Conservation (phyloP, 2,113 vertebrate genomes). For the Eurystomus gularis region DNA sequence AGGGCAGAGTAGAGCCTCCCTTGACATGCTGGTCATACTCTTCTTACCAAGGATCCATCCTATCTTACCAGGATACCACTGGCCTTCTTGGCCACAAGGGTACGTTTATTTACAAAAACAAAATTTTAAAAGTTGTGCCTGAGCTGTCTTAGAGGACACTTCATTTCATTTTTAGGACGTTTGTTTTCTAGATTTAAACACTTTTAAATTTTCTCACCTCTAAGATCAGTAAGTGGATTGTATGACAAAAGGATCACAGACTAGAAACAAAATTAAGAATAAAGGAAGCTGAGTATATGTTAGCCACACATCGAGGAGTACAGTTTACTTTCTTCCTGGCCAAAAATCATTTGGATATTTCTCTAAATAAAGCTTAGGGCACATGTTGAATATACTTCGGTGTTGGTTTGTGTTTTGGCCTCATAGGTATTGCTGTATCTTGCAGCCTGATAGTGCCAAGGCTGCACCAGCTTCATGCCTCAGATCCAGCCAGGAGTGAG, state of each 20-base stretch:
- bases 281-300: neutral
- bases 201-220: neutral
- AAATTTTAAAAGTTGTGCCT: neutral
- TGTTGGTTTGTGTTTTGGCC: neutral
- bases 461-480: neutral
- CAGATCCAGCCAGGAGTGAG: neutral
- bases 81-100: too few relatives aligned
- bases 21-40: too few relatives aligned
- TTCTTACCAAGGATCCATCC: too few relatives aligned
- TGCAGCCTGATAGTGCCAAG: accelerated
- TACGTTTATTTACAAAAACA: neutral
- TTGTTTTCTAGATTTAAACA: neutral
- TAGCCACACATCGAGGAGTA: neutral
- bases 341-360: neutral
- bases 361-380: neutral
- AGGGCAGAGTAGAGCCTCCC: too few relatives aligned
- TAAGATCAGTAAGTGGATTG: neutral
- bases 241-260: neutral
- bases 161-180: neutral
- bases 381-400: accelerated
- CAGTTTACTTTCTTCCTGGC: neutral
- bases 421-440: neutral
- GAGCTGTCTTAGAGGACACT: neutral
- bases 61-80: too few relatives aligned
- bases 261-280: neutral